Conservation (phyloP, 2,113 vertebrate genomes). For the Gadus macrocephalus region DNA sequence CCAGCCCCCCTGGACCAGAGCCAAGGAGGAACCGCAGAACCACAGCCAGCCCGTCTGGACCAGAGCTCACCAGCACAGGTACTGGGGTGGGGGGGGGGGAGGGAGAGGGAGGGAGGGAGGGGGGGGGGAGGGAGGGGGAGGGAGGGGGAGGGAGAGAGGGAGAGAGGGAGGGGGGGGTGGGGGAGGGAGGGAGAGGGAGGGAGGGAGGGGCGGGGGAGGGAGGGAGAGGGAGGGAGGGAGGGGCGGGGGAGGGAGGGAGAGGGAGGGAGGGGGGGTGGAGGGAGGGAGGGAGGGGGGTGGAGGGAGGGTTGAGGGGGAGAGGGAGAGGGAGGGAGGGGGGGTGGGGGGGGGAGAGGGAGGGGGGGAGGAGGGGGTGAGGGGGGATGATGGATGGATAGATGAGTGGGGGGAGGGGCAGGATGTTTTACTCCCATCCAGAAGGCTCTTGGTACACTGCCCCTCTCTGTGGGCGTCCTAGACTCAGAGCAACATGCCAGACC, state of each 20-base stretch:
- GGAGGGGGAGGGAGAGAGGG: too few species aligned
- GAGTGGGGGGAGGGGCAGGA: not conserved
- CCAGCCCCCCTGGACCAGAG: constrained; percentile 52
- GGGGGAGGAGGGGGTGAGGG: not conserved
- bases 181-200: not conserved
- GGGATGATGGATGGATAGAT: not conserved
- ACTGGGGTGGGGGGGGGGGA: not conserved
- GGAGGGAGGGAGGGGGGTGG: not conserved
- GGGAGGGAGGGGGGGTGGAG: too few species aligned
- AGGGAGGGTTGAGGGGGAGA: not conserved
- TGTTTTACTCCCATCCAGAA: too few species aligned
- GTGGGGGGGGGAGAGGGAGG: not conserved
- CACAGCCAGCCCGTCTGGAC: constrained; percentile 45
- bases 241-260: not conserved
- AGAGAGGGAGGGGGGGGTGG: not conserved
- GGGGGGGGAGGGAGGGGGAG: not conserved
- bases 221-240: too few species aligned
- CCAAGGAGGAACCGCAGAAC: constrained; percentile 70
- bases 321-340: too few species aligned
- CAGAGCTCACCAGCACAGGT: constrained; percentile 60
- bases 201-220: too few species aligned
- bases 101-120: too few species aligned
- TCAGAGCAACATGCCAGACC: too few species aligned
- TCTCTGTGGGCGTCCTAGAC: too few species aligned
- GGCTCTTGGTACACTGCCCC: too few species aligned